These are phyloP conservation scores for Microplitis deprimator DNA, from an alignment of 2,888 invertebrate genomes.

Conservation along the genomic window DNA sequence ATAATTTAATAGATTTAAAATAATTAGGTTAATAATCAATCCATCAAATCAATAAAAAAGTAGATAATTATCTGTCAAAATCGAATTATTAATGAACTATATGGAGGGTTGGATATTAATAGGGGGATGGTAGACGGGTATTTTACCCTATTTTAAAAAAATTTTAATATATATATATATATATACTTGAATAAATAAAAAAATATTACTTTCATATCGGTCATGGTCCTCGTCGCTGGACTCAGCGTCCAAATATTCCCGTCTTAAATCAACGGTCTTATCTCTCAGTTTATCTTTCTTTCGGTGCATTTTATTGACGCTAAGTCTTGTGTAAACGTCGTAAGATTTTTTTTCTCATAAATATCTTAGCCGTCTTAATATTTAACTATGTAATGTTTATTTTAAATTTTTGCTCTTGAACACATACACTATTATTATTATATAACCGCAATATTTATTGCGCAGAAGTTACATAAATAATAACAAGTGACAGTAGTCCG, in stretches of 20 bases:
- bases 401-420: background rate
- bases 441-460: background rate
- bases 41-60: no score
- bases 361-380: background rate
- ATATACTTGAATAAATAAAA: no score
- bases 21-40: no score
- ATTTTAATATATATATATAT: conserved; percentile 36
- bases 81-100: no score
- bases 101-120: no score
- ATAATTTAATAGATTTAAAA: no score
- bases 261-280: conserved; percentile 59
- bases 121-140: no score
- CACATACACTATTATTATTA: background rate
- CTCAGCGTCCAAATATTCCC: conserved; percentile 68
- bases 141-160: conserved; percentile 47
- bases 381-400: background rate
- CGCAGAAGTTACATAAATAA: background rate
- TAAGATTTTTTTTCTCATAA: background rate
- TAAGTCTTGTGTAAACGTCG: conserved; percentile 3
- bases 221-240: conserved; percentile 61
- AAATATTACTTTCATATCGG: conserved; percentile 49
- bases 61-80: no score
- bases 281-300: conserved; percentile 60
- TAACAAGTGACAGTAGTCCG: background rate
- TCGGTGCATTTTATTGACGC: conserved; percentile 67